A percentile compares a stretch with the other conserved stretches of the same genome.
These are phyloP conservation scores for Ommatoiulus sabulosus DNA, from an alignment of 2,888 invertebrate genomes.

Conservation along the genomic window DNA sequence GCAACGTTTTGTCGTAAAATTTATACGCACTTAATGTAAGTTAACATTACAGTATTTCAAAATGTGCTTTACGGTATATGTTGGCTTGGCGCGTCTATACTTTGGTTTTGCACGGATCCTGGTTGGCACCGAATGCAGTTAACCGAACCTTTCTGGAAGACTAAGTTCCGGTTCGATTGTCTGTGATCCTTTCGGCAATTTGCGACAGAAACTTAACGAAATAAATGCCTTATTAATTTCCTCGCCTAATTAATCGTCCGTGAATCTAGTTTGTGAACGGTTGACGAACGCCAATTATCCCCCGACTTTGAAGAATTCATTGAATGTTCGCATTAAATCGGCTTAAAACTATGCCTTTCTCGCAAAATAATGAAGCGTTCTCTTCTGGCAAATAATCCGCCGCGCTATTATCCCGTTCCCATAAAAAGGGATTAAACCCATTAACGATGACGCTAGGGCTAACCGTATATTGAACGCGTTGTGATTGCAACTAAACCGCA, in stretches of 20 bases:
- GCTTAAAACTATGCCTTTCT: not conserved
- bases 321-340: slow-evolving; percentile 45
- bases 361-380: slow-evolving; percentile 18
- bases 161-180: not conserved
- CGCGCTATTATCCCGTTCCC: slow-evolving; percentile 37
- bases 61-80: not conserved
- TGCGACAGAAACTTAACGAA: not conserved
- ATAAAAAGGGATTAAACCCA: slow-evolving; percentile 45
- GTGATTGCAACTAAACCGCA: slow-evolving; percentile 26
- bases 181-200: not conserved
- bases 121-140: not conserved
- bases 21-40: no score
- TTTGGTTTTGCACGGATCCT: not conserved
- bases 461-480: slow-evolving; percentile 39
- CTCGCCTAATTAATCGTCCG: slow-evolving; percentile 22
- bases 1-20: no score
- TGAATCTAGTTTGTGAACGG: slow-evolving; percentile 9
- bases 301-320: slow-evolving; percentile 32
- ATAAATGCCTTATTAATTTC: slow-evolving; percentile 33
- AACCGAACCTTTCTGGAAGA: not conserved
- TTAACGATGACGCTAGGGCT: slow-evolving; percentile 16
- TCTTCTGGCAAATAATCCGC: not conserved
- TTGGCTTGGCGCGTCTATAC: no score
- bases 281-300: slow-evolving; percentile 45
- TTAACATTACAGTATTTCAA: not conserved